Evolutionary conservation across 2,888 invertebrate genomes (phyloP).

Genomic region (Mantis religiosa): DNA sequence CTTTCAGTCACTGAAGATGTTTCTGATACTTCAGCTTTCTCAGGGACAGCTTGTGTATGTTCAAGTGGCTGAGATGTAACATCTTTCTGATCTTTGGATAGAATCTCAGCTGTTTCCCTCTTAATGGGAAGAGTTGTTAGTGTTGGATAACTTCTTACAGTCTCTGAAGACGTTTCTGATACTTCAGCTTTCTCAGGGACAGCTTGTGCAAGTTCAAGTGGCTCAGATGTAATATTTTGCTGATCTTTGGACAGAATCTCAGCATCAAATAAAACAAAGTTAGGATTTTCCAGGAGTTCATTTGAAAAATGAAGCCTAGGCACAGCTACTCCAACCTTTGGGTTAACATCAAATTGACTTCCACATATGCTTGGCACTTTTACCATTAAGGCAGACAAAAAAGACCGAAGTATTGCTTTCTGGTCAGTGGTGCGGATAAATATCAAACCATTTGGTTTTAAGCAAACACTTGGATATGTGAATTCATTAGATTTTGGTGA

Average conservation of each 20-base stretch:
- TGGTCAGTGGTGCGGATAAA: slow-evolving; percentile 6
- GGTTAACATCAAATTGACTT: not conserved
- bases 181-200: no score
- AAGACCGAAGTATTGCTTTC: slow-evolving; percentile 2
- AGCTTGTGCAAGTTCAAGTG: no score
- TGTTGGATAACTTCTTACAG: no score
- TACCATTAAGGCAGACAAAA: slow-evolving; percentile 8
- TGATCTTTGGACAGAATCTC: not conserved
- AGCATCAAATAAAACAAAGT: not conserved
- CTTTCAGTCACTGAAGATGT: not conserved
- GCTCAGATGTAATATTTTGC: no score
- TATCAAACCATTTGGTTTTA: not conserved
- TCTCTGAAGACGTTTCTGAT: no score
- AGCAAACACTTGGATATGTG: slow-evolving; percentile 28
- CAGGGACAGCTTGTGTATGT: not conserved
- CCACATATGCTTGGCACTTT: slow-evolving; percentile 25
- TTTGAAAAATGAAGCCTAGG: not conserved
- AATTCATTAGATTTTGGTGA: slow-evolving; percentile 16
- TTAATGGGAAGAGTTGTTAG: no score
- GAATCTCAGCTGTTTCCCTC: no score
- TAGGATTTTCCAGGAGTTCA: not conserved
- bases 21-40: not conserved
- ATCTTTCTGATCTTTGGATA: not conserved
- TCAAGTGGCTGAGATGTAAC: not conserved
- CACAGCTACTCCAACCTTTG: slow-evolving; percentile 8